Evolutionary conservation across 2,113 vertebrate species (phyloP), one percentile per base, ranked within the genome.

Genomic region (Otis tarda): DNA sequence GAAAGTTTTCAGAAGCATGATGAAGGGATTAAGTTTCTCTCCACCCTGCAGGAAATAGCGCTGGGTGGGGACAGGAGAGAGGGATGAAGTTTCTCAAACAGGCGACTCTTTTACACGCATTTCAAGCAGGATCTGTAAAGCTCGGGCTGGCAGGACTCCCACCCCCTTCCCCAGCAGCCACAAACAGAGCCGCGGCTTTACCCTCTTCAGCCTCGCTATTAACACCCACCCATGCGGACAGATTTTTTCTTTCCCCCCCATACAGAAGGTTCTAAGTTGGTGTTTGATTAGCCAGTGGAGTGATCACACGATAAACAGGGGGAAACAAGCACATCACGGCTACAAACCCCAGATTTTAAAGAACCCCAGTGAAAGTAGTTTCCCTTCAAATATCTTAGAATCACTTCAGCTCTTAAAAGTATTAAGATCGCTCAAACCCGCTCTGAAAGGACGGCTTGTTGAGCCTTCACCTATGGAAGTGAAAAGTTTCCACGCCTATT

Each of bases 1-100:
- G 53, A 57, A 89, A 45, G 5, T 0, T 14, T 18, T 25, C 83
- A 9, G 61, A 23, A 76, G 45, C 56, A 6, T 2, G 28, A 47
- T 14, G 76, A 35, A 78, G 55, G 55, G 83, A 85, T 78, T 49
- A 6, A 37, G 50, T 59, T 87, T 64, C 86, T 55, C 74, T 73
- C 77, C 86, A 7, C 83, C 73, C 68, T 73, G 11, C 79, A 94
- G 90, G 92, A 93, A 89, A 89, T 2, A 89, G 73, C 88, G 6
- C 39, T 18, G 83, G 90, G 83, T 84, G 68, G 80, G 76, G 61
- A 92, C 64, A 80, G 85, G 61, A 83, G 74, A n/a, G 24, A 70
- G 83, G 77, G 86, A 92, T 71, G 95, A 21, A 31, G 67, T 55
- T 92, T 89, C 95, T 63, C 49, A 18, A 61, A 91, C 69, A 94